These are phyloP conservation scores for Grantiella picta DNA, from an alignment of 2,113 vertebrate species.

Conservation along the genomic window DNA sequence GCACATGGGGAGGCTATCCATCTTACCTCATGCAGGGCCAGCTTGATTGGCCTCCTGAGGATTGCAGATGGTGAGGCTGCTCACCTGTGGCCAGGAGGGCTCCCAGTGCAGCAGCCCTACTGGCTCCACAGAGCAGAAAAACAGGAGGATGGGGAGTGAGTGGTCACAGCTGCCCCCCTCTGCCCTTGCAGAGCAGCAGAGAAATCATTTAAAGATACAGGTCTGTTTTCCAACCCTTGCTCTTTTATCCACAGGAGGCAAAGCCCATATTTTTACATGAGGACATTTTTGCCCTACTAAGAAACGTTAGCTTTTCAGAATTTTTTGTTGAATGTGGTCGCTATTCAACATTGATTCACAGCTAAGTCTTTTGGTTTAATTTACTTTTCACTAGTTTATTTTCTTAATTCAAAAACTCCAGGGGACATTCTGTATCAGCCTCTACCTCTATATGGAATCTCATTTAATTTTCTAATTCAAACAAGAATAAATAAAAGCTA, in stretches of 20 bases:
- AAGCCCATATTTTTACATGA: background rate
- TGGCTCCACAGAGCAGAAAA: conserved; percentile 74
- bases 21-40: conserved; percentile 79
- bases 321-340: background rate
- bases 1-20: conserved; percentile 73
- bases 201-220: conserved; percentile 40
- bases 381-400: background rate
- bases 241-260: background rate
- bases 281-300: background rate
- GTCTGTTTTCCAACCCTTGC: background rate
- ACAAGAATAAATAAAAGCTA: background rate
- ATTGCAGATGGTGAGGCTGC: conserved; percentile 76
- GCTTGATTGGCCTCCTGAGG: conserved; percentile 94
- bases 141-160: conserved; percentile 47
- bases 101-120: conserved; percentile 83
- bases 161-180: conserved; percentile 57
- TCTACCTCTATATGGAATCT: background rate
- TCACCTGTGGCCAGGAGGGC: conserved; percentile 88
- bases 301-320: background rate
- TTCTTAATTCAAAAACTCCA: background rate
- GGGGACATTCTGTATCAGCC: background rate
- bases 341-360: background rate
- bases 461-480: background rate
- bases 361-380: background rate
- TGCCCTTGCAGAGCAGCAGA: conserved; percentile 7